Evolutionary conservation across 2,113 vertebrate species (phyloP).

Genomic region (Mobula hypostoma): DNA sequence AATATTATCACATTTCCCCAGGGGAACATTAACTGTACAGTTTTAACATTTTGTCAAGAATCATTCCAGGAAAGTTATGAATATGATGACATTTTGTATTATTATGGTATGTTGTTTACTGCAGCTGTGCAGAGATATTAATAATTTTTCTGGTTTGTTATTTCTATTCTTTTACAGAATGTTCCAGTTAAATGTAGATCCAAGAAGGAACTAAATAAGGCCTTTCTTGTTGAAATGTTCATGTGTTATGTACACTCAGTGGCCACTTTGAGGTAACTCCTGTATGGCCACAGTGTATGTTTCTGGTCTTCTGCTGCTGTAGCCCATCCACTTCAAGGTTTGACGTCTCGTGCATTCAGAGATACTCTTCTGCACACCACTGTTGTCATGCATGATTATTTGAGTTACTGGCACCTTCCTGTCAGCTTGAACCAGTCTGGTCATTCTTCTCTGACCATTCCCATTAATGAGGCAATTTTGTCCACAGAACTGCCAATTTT

Average conservation of each 20-base stretch:
- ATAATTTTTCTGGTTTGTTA: conserved; percentile 21
- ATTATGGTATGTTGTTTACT: conserved; percentile 19
- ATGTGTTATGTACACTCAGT: neutral
- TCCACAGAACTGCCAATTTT: too few relatives aligned
- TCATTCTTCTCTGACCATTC: too few relatives aligned
- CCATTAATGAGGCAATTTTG: too few relatives aligned
- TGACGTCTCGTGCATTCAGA: too few relatives aligned
- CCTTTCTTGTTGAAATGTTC: neutral
- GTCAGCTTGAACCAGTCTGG: too few relatives aligned
- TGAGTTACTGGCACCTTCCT: too few relatives aligned
- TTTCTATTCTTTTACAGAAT: neutral
- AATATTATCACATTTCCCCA: neutral
- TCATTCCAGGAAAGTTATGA: neutral
- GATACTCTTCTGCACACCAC: too few relatives aligned
- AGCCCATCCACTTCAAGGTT: too few relatives aligned
- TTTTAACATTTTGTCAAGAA: neutral
- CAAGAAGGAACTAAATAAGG: neutral
- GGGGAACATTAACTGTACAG: neutral
- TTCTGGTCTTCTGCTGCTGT: too few relatives aligned
- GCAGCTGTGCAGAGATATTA: neutral
- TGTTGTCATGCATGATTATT: too few relatives aligned
- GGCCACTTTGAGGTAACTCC: too few relatives aligned
- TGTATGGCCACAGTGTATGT: too few relatives aligned
- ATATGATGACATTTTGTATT: neutral
- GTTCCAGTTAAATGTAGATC: conserved; percentile 21